Evolutionary conservation across 2,113 vertebrate species (phyloP).

Genomic region (Plecturocebus donacophilus): DNA sequence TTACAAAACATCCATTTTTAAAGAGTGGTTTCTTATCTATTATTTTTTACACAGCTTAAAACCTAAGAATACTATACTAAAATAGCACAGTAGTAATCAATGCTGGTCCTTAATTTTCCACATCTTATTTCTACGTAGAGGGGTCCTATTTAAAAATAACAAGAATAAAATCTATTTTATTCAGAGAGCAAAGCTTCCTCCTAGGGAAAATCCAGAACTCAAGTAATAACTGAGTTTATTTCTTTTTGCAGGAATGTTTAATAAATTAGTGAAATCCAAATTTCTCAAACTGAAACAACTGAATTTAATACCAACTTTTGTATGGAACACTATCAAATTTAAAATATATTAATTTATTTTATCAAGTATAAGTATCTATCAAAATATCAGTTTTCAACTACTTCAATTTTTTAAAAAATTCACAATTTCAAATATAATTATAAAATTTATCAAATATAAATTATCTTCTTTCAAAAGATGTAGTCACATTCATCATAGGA

Average conservation of each 20-base stretch:
- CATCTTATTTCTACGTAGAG: background rate
- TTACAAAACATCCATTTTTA: background rate
- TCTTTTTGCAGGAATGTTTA: background rate
- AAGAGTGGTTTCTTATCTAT: background rate
- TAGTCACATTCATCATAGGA: background rate
- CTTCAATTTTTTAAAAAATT: background rate
- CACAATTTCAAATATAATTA: background rate
- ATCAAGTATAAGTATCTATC: background rate
- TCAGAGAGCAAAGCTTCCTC: background rate
- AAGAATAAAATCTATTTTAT: conserved; percentile 7
- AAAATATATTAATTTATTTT: background rate
- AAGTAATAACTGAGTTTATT: background rate
- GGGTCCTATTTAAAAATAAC: background rate
- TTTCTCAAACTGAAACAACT: conserved; percentile 11
- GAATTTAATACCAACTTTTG: conserved; percentile 11
- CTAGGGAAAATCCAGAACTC: background rate
- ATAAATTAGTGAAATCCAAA: background rate
- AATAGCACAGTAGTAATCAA: background rate
- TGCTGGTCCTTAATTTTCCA: background rate
- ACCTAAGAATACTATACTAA: background rate
- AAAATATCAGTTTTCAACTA: conserved; percentile 6
- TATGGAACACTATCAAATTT: background rate
- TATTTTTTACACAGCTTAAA: background rate
- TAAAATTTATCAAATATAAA: conserved; percentile 23
- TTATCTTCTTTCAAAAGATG: background rate